Base-by-base conservation (phyloP, 2,888 invertebrate genomes). In the Theretra japonica region DNA sequence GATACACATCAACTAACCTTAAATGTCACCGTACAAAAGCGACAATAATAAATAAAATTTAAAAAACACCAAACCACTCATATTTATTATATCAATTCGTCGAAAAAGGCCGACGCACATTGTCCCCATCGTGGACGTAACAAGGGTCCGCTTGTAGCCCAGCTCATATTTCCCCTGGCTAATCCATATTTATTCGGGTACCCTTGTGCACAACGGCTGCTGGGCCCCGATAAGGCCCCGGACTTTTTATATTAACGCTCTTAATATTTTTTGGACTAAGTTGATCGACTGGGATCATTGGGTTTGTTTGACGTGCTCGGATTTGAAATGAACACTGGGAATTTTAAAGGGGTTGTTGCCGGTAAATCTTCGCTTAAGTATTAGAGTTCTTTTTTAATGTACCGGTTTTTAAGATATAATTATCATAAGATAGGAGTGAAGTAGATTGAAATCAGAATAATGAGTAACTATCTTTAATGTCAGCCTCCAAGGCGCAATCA, bases 181-280 rank as follows among this genome's bases (percentile, higher is more conserved):
- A 91, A 91, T 92, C 92, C 91, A 91, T 91, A 92, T 93, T 93
- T 91, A 93, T 91, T 87, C 83, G 86, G 86, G 88, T 86, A 89
- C 90, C 91, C 89, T 82, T 82, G 81, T 80, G 76, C 80, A 78
- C 75, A 84, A 80, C 86, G 89, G 88, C 90, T 90, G 90, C 79
- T 80, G 72, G 75, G 76, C 74, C 70, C 76, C 85, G 90, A 90
- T 90, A 90, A 87, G 84, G 77, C 75, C 74, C 72, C 72, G 65
- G 77, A 78, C 77, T 85, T 86, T 87, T 87, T 87, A 87, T 84
- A 86, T 83, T 85, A 88, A 86, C 83, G 83, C 83, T 84, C 82
- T 85, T 87, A 86, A 87, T 89, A 89, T 84, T 84, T 86, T 84
- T 79, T 77, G 74, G 76, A 73, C 73, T 72, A 79, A 79, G 75